These are phyloP conservation scores for Halocaridina rubra DNA, from an alignment of 2,888 invertebrate species.

Conservation along the genomic window DNA sequence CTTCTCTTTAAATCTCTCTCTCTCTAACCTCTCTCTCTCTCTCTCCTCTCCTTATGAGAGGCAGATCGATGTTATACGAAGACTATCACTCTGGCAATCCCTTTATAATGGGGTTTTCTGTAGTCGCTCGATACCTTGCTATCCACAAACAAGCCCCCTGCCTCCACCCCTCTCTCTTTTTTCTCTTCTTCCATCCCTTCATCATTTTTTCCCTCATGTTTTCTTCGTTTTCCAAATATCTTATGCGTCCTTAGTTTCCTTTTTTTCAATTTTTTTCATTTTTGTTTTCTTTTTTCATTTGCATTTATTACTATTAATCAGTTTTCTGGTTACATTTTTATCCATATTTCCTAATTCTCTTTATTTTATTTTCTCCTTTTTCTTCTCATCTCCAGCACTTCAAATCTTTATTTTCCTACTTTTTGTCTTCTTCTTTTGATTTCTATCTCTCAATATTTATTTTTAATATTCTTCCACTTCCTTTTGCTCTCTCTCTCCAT, in stretches of 20 bases:
- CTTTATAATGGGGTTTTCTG: not conserved
- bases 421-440: not conserved
- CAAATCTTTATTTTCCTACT: not conserved
- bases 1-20: too few species aligned
- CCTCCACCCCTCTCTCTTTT: not conserved
- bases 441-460: not conserved
- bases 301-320: too few species aligned
- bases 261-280: not conserved
- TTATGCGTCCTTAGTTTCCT: too few species aligned
- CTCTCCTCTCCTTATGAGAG: not conserved
- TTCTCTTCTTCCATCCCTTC: not conserved
- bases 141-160: too few species aligned
- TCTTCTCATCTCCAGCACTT: not conserved
- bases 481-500: not conserved
- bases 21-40: conserved; percentile 2
- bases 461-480: not conserved
- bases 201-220: not conserved
- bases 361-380: too few species aligned
- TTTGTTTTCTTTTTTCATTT: not conserved
- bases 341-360: too few species aligned
- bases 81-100: not conserved
- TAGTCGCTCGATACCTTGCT: not conserved
- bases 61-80: not conserved
- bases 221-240: not conserved
- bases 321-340: too few species aligned